Evolutionary conservation across 2,797 vertebrate genomes (phyloP).

Genomic region (Esox masquinongy): DNA sequence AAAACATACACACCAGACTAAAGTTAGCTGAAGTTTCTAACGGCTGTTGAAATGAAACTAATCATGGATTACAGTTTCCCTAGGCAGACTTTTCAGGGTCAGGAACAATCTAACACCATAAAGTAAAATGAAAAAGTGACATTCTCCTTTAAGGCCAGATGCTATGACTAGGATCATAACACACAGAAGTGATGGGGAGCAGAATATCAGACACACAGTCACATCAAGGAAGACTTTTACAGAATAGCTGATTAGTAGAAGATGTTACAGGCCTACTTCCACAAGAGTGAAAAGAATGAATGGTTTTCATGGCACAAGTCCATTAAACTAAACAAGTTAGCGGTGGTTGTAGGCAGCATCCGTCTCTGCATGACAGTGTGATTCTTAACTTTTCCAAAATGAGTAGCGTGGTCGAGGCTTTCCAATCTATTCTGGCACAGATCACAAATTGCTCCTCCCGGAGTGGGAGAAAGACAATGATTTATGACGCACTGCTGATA

Average conservation of each 20-base stretch:
- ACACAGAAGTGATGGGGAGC: background rate
- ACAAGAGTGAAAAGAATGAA: background rate
- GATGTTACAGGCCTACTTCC: background rate
- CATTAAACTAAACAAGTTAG: conserved; percentile 1
- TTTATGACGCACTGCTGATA: conserved; percentile 47
- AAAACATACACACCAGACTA: too few relatives aligned
- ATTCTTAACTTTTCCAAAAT: conserved; percentile 5
- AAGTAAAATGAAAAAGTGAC: too few relatives aligned
- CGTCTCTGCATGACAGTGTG: background rate
- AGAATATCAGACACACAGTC: background rate
- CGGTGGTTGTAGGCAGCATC: background rate
- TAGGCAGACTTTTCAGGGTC: too few relatives aligned
- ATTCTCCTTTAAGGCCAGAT: background rate
- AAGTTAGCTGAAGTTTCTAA: too few relatives aligned
- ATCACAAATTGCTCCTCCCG: conserved; percentile 18
- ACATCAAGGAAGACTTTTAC: background rate
- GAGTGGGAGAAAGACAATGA: conserved; percentile 33
- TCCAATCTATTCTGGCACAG: conserved; percentile 30
- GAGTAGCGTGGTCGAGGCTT: conserved; percentile 11
- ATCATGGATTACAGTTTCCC: too few relatives aligned
- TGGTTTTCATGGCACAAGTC: background rate
- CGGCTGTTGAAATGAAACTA: too few relatives aligned
- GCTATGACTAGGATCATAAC: background rate
- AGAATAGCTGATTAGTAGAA: background rate
- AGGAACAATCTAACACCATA: too few relatives aligned